Percentiles rank a stretch among this genome's conserved stretches.
These are phyloP conservation scores for Anser cygnoides DNA, from an alignment of 2,113 vertebrate genomes.

Conservation along the genomic window DNA sequence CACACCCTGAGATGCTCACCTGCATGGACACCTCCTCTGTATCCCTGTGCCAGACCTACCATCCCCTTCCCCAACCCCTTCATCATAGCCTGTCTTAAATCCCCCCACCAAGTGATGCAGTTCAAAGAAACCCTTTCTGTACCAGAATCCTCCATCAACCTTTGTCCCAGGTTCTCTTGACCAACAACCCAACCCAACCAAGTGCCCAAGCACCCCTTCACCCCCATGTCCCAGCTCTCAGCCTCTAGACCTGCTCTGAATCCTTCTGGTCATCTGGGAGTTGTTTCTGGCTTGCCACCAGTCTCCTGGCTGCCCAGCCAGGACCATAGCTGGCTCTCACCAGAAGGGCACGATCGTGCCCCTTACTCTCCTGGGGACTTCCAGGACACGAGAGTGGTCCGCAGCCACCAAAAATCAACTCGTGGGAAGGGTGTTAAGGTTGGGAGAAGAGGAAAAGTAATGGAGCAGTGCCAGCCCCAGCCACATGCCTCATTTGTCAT, in stretches of 20 bases:
- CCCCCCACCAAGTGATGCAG: not conserved
- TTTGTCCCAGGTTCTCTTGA: not conserved
- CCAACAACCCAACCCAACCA: not conserved
- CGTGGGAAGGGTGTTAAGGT: not conserved
- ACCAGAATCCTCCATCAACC: not conserved
- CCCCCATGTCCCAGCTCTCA: not conserved
- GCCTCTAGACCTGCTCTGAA: not conserved
- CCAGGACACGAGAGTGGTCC: not conserved
- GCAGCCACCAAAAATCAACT: not conserved
- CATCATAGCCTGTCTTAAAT: not conserved
- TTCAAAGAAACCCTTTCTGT: not conserved
- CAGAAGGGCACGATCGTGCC: not conserved
- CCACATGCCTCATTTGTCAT: not conserved
- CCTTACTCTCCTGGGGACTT: not conserved
- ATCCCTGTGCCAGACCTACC: not conserved
- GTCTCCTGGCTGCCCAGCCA: not conserved
- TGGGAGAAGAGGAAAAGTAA: not conserved
- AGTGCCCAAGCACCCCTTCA: not conserved
- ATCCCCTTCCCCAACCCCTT: not conserved
- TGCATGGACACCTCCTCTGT: not conserved
- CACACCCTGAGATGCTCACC: accelerated
- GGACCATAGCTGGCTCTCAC: not conserved
- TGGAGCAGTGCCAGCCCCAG: not conserved
- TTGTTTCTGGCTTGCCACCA: not conserved
- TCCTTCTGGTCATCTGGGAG: not conserved